phyloP scores from a whole-genome alignment of 2,888 invertebrate species.

The Melinaea menophilus region DNA sequence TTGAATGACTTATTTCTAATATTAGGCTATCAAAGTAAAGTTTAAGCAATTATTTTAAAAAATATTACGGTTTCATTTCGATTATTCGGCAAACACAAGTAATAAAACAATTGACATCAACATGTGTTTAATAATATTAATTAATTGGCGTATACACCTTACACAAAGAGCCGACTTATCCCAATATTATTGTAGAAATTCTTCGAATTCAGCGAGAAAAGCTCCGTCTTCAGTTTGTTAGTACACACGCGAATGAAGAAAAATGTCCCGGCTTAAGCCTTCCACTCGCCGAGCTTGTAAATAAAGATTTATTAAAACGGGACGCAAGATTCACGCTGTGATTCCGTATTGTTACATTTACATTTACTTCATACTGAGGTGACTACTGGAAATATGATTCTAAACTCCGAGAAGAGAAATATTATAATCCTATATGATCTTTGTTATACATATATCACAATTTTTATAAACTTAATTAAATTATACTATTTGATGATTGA shows the following conservation, averaged over 20 bases:
- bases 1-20: too few species aligned
- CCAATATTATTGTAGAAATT: slow-evolving; percentile 46
- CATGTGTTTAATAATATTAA: slow-evolving; percentile 1
- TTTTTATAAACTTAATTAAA: too few species aligned
- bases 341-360: slow-evolving; percentile 45
- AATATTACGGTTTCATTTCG: too few species aligned
- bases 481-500: too few species aligned
- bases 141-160: not conserved
- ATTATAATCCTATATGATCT: not conserved
- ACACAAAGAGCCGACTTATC: not conserved
- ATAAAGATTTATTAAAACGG: slow-evolving; percentile 77
- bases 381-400: slow-evolving; percentile 3
- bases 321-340: slow-evolving; percentile 59
- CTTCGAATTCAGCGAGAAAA: slow-evolving; percentile 58
- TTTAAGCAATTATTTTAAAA: too few species aligned
- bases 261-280: slow-evolving; percentile 75
- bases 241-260: slow-evolving; percentile 74
- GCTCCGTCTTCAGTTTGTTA: slow-evolving; percentile 56
- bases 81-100: too few species aligned
- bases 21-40: too few species aligned
- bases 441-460: not conserved
- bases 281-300: slow-evolving; percentile 70
- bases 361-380: slow-evolving; percentile 8
- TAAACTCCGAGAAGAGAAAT: not conserved
- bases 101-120: slow-evolving; percentile 1